These are phyloP conservation scores for Mastomys natalensis DNA, from an alignment of 2,113 vertebrate species.

Conservation along the genomic window DNA sequence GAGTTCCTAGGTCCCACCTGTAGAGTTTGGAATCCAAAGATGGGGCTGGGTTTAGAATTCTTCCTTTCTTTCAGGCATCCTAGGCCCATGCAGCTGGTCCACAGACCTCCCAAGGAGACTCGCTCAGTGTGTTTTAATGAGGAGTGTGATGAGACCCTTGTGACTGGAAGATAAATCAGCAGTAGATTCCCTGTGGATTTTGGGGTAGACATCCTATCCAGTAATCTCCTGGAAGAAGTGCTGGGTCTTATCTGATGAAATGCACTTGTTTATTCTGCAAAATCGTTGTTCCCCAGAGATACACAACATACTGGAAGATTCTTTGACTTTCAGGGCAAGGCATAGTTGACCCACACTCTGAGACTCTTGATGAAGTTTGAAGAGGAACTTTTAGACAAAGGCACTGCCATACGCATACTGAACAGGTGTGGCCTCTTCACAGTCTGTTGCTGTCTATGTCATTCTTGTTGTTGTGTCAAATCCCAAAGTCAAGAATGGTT, in stretches of 20 bases:
- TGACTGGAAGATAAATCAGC: neutral
- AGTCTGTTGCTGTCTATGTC: neutral
- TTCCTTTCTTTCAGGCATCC: neutral
- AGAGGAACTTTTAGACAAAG: neutral
- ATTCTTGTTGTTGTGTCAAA: neutral
- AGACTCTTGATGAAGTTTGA: neutral
- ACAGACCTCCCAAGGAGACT: neutral
- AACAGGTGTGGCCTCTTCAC: neutral
- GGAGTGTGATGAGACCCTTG: rapidly evolving
- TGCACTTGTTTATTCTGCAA: neutral
- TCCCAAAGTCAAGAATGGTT: neutral
- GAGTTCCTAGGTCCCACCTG: neutral
- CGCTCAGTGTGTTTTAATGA: neutral
- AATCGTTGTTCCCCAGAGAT: neutral
- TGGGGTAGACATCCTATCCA: rapidly evolving
- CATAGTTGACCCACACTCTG: neutral
- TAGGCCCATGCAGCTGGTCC: neutral
- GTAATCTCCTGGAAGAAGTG: neutral
- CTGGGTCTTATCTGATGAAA: neutral
- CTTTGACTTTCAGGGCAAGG: rapidly evolving
- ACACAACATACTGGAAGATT: neutral
- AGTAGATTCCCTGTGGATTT: neutral
- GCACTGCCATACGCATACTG: rapidly evolving
- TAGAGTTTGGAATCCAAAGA: neutral
- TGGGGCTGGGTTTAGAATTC: neutral